Base-by-base conservation (phyloP, 2,888 invertebrate species). In the Allophyes oxyacanthae region DNA sequence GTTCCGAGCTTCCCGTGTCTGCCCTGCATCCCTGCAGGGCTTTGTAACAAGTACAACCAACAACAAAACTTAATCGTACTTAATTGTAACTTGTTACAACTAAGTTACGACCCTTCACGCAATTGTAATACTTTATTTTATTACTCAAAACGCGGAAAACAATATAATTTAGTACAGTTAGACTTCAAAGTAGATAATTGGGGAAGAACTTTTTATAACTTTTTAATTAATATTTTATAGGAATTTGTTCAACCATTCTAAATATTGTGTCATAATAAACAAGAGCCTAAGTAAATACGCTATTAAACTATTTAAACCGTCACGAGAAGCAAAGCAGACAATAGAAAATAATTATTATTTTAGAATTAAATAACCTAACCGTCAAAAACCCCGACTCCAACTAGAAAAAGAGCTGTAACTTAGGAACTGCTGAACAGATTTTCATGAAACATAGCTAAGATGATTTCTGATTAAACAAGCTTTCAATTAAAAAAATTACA, bases 101-200 rank as follows among this genome's bases (percentile, higher is more conserved):
- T 63, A 58, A 71, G 72, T 67, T 63, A 51, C 41, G 57, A 44
- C 41, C 63, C 25, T 42, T 54, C 33, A 62, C 55, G 34, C 60
- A 61, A 72, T 72, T 68, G 62, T 51, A 51, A 49, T 52, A 43
- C 60, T 60, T 50, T 50, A 59, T 63, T 65, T 65, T 68, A 66
- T 63, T 69, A 57, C 65, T 56, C 26, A 34, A 42, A 63, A 49
- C 56, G 69, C 56, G 46, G 56, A 42, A 52, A 62, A 63, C 56
- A 69, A 69, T 66, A 66, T 56, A 69, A 69, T 66, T 66, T 56
- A 66, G 33, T 63, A 66, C 63, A 63, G 48, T 66, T 63, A 37
- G 34, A 52, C 41, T 52, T 14, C 10, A 37, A 32, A 40, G 43
- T 52, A n/a, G n/a, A n/a, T n/a, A n/a, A n/a, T n/a, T 11, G 20